These are phyloP conservation scores for Hofmannophila pseudospretella DNA, from an alignment of 2,888 invertebrate genomes.

Conservation along the genomic window DNA sequence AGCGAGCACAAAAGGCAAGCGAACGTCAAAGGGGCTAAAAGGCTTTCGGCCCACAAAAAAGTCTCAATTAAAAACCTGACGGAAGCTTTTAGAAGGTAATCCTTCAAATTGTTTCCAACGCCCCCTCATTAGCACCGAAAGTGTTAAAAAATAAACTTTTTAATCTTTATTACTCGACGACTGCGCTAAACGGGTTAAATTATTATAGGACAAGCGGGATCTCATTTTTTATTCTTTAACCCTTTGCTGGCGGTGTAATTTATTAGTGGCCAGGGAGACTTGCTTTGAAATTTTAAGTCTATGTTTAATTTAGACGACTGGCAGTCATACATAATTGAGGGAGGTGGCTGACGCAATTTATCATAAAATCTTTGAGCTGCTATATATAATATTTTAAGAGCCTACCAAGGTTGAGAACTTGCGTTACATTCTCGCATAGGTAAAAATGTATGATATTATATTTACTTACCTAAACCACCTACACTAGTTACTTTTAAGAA, in stretches of 20 bases:
- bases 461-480: too few species aligned
- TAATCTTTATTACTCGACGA: conserved; percentile 76
- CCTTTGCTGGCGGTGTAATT: conserved; percentile 57
- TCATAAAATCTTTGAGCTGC: conserved; percentile 14
- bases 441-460: too few species aligned
- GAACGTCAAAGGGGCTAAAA: conserved; percentile 71
- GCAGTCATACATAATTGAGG: conserved; percentile 59
- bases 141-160: conserved; percentile 78
- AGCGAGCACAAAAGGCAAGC: conserved; percentile 54
- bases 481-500: too few species aligned
- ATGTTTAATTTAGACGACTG: conserved; percentile 54
- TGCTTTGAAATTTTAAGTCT: conserved; percentile 57
- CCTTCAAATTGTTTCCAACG: conserved; percentile 78
- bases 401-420: too few species aligned
- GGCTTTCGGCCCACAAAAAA: conserved; percentile 73
- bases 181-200: conserved; percentile 75
- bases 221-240: conserved; percentile 67
- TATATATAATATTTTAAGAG: too few species aligned
- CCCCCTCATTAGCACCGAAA: conserved; percentile 78
- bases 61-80: conserved; percentile 78
- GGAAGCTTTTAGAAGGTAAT: conserved; percentile 79
- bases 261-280: conserved; percentile 56
- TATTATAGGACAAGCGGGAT: conserved; percentile 68
- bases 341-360: conserved; percentile 44
- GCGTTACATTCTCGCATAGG: too few species aligned